Evolutionary conservation across 2,888 invertebrate genomes (phyloP), one percentile per base, ranked within the genome.

Genomic region (Drosophila kambysellisi): DNA sequence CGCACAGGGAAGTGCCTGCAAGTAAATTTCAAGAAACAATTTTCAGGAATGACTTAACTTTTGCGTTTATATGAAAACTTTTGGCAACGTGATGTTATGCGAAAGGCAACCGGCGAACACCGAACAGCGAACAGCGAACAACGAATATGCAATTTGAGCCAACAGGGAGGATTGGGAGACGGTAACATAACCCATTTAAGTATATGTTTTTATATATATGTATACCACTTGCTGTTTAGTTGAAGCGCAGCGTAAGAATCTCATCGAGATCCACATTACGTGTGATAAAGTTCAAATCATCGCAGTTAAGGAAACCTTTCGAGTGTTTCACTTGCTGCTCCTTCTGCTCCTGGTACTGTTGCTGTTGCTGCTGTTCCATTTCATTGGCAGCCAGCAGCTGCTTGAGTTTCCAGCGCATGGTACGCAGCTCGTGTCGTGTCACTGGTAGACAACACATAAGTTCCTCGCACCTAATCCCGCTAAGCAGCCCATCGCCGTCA

Each of bases 11-110:
- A 84, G 86, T 85, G 79, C 79, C 77, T 71, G 85, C 70, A 78
- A 88, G 86, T 86, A 86, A 86, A 81, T 86, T 88, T 85, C 77
- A 88, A 88, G 88, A 86, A 86, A 86, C 86, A 86, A 86, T 86
- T 86, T 86, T 86, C 88, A 88, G 86, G 83, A 88, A 86, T 86
- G 86, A 86, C 86, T 86, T 88, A 86, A 86, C 86, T 86, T 86
- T 86, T 88, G 88, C 86, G 88, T 88, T 86, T 86, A 86, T 86
- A 88, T 85, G 86, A 88, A 86, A 86, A 86, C 74, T 86, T 83
- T 88, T 75, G 35, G 76, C 79, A 85, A 88, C 86, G 86, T 86
- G 86, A 85, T 85, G 86, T 81, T 86, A 86, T 88, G 86, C 75
- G 72, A 70, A 74, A 66, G 70, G 67, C 46, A 46, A 20, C 7